Evolutionary conservation across 2,113 vertebrate species (phyloP), one percentile per base, ranked within the genome.

Genomic region (Centrocercus urophasianus): DNA sequence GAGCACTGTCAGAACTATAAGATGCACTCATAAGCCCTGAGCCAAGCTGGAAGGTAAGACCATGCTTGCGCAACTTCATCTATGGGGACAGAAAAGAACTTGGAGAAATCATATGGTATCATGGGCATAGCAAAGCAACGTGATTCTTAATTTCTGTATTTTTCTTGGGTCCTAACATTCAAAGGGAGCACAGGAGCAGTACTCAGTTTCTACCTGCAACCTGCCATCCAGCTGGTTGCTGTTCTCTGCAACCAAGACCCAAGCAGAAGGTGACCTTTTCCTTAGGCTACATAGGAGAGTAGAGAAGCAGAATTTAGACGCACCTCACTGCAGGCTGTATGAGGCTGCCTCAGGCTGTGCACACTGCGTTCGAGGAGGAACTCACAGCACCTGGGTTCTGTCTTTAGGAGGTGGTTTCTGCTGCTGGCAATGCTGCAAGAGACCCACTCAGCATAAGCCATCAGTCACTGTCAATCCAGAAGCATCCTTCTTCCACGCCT

Each of bases 351-450:
- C 17, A 17, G 42, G 8, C 38, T 63, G 25, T 10, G 1, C 24
- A 42, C 0, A 1, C 13, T 67, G 12, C 15, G 4, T 3, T 54
- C 38, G 27, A 60, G 56, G 8, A 78, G 19, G 6, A 82, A 6
- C 10, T 6, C 25, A 16, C 8, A 6, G 16, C 8, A 22, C 0
- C 0, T 30, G 52, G 32, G 14, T 64, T 92, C 75, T 76, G n/a
- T 25, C 2, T 0, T 22, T 52, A 66, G 32, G 34, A 90, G 11
- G 18, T 20, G 24, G 40, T 48, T 11, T 60, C 75, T 81, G 30
- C 13, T 83, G 38, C 14, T 43, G 30, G 11, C 34, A 61, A 13
- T 14, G 15, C 64, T 69, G 47, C 57, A 48, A 34, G 43, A 72
- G 69, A 7, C 14, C 5, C 48, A 30, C 32, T 63, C 27, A 18